Evolutionary conservation across 2,888 invertebrate genomes (phyloP).

Genomic region (Agonopterix arenella): DNA sequence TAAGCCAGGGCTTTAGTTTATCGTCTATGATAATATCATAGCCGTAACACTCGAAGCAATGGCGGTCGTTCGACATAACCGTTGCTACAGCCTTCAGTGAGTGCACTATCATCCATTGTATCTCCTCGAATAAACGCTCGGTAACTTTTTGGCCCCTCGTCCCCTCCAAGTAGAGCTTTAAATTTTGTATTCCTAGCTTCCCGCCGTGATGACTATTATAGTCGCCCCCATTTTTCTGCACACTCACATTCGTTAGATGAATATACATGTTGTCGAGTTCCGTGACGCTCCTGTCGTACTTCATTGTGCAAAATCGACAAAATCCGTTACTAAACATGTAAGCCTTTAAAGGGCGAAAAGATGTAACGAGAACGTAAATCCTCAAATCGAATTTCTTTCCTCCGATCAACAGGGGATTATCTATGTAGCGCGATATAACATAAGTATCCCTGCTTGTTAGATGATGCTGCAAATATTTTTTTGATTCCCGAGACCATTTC

Average conservation of each 20-base stretch:
- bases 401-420: slow-evolving; percentile 94
- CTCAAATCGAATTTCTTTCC: slow-evolving; percentile 97
- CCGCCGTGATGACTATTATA: slow-evolving; percentile 95
- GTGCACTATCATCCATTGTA: slow-evolving; percentile 92
- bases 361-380: slow-evolving; percentile 93
- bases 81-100: slow-evolving; percentile 93
- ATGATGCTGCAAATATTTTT: slow-evolving; percentile 88
- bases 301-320: slow-evolving; percentile 96
- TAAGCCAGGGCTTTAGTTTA: slow-evolving; percentile 93
- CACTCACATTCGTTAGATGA: slow-evolving; percentile 96
- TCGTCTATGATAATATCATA: slow-evolving; percentile 97
- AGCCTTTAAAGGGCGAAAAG: slow-evolving; percentile 93
- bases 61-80: slow-evolving; percentile 92
- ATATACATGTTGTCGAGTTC: slow-evolving; percentile 95
- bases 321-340: slow-evolving; percentile 94
- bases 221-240: slow-evolving; percentile 95
- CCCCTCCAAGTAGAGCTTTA: slow-evolving; percentile 91
- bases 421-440: slow-evolving; percentile 96
- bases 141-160: slow-evolving; percentile 91
- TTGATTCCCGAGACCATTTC: slow-evolving; percentile 91
- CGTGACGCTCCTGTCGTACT: slow-evolving; percentile 91
- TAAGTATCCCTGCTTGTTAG: slow-evolving; percentile 88
- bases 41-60: slow-evolving; percentile 95
- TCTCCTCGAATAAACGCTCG: slow-evolving; percentile 90
- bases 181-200: slow-evolving; percentile 93